Conservation (phyloP, 2,888 invertebrate genomes). For the Dolichopus griseipennis region DNA sequence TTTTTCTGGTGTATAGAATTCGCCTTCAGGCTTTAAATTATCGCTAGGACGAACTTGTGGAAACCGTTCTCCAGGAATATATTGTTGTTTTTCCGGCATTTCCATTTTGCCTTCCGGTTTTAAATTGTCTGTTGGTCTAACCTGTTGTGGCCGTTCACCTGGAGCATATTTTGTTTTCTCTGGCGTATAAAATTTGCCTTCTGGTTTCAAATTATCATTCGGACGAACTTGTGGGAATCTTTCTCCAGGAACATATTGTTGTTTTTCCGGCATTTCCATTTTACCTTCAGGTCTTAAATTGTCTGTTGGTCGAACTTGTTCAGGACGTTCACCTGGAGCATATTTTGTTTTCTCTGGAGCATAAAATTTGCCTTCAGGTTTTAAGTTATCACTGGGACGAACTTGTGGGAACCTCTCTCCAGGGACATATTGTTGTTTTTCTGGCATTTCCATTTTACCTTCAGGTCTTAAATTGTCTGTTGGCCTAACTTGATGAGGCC, state of each 20-base stretch:
- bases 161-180: slow-evolving; percentile 32
- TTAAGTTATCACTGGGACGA: slow-evolving; percentile 47
- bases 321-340: slow-evolving; percentile 42
- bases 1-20: slow-evolving; percentile 39
- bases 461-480: slow-evolving; percentile 47
- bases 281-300: slow-evolving; percentile 53
- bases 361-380: slow-evolving; percentile 51
- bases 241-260: slow-evolving; percentile 38
- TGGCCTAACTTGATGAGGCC: slow-evolving; percentile 43
- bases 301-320: slow-evolving; percentile 43
- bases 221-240: slow-evolving; percentile 43
- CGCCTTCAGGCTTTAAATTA: slow-evolving; percentile 47
- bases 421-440: slow-evolving; percentile 40
- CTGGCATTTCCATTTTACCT: slow-evolving; percentile 41
- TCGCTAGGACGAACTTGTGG: slow-evolving; percentile 46
- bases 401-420: slow-evolving; percentile 45
- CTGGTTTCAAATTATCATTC: slow-evolving; percentile 39
- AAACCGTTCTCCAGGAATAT: slow-evolving; percentile 41
- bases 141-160: slow-evolving; percentile 43
- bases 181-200: slow-evolving; percentile 31
- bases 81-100: slow-evolving; percentile 43
- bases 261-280: slow-evolving; percentile 44
- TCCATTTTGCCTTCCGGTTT: slow-evolving; percentile 44
- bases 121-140: slow-evolving; percentile 48
- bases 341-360: slow-evolving; percentile 31